Conservation (phyloP, 2,888 invertebrate species). For the Anthophora plumipes region DNA sequence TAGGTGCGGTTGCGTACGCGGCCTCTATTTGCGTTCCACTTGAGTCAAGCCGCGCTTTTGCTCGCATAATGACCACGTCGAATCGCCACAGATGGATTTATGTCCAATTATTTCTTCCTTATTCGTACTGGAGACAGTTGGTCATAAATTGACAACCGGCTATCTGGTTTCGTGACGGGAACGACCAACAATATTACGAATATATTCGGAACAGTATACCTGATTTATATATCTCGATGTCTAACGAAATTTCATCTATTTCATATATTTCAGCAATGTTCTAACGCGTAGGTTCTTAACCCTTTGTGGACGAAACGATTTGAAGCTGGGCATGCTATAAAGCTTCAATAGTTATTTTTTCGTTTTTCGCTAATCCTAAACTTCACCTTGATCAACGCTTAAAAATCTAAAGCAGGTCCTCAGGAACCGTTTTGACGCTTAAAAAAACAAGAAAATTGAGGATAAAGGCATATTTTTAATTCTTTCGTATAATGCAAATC, state of each 20-base stretch:
- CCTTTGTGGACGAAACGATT: too few relatives aligned
- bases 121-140: conserved; percentile 23
- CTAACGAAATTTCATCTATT: background rate
- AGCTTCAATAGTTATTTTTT: too few relatives aligned
- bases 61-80: conserved; percentile 71
- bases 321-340: too few relatives aligned
- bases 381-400: too few relatives aligned
- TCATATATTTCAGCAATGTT: background rate
- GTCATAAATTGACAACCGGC: conserved; percentile 20
- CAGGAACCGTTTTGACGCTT: too few relatives aligned
- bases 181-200: background rate
- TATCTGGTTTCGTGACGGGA: background rate
- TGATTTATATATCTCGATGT: background rate
- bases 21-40: conserved; percentile 76
- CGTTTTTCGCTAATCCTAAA: too few relatives aligned
- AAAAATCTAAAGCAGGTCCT: too few relatives aligned
- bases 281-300: background rate
- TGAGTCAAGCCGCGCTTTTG: conserved; percentile 67
- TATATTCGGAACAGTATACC: background rate
- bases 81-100: conserved; percentile 70
- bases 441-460: too few relatives aligned
- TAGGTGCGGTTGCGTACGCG: conserved; percentile 65
- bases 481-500: too few relatives aligned
- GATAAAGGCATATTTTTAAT: too few relatives aligned
- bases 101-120: conserved; percentile 77